Evolutionary conservation across 1,140 invertebrate genomes (phyloP).

Genomic region (Aphidius ervi): DNA sequence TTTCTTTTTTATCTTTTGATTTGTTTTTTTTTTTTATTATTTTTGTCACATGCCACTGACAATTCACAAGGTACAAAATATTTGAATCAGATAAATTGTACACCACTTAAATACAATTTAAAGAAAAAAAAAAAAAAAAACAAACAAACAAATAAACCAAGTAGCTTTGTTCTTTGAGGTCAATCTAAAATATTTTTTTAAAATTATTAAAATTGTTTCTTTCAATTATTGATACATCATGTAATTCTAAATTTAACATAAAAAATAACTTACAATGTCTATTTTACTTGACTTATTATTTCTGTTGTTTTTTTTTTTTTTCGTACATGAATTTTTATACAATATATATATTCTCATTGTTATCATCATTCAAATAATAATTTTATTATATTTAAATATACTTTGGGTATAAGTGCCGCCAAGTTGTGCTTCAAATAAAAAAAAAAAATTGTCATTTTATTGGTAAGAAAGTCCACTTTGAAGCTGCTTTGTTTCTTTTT

Average conservation of each 20-base stretch:
- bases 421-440: constrained; percentile 32
- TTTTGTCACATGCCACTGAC: background rate
- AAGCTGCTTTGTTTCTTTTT: constrained; percentile 19
- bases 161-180: background rate
- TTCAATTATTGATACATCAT: no score
- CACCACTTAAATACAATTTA: background rate
- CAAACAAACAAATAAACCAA: background rate
- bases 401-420: constrained; percentile 43
- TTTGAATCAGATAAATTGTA: constrained; percentile 6
- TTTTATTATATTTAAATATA: constrained; percentile 33
- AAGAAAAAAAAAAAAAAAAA: background rate
- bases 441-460: constrained; percentile 21
- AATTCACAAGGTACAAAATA: constrained; percentile 12
- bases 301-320: background rate
- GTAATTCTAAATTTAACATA: no score
- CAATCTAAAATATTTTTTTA: background rate
- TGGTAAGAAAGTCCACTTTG: constrained; percentile 17
- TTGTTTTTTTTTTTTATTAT: background rate
- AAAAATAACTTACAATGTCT: background rate
- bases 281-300: background rate
- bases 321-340: background rate
- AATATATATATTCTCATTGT: constrained; percentile 7
- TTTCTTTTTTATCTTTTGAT: background rate
- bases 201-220: background rate
- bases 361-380: constrained; percentile 46